Base-by-base conservation (phyloP, 2,113 vertebrate species). In the Triplophysa tibetana region DNA sequence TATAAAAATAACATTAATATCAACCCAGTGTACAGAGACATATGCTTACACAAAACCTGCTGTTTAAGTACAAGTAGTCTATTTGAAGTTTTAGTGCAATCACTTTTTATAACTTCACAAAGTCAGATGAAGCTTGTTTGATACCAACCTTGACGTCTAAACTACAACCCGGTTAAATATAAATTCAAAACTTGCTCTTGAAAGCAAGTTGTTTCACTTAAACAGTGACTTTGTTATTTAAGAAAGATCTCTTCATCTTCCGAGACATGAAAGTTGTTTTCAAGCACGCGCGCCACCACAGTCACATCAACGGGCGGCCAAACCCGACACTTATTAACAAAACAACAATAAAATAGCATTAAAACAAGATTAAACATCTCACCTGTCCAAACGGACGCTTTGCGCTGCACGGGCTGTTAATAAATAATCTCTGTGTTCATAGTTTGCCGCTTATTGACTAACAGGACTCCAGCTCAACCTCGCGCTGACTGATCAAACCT, bases 341-440 rank as follows among this genome's bases (percentile, higher is more conserved):
- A 63, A 10, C 14, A 2, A 19, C 10, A 74, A 26, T 13, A 26
- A 63, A 48, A 50, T 1, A 45, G 38, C 1, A n/a, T 12, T 21
- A 54, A 41, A 38, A 38, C 24, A n/a, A 26, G 1, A 19, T 26
- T 7, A 1, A 50, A 33, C 1, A 0, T 9, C 75, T 83, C 75
- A 85, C 84, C 81, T 70, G 48, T 85, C 50, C 29, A 23, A 23
- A 68, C 58, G 29, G 33, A 45, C 48, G 33, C 50, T 77, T 67
- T 81, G 66, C 60, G 75, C 54, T 43, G 29, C 74, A 54, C 60
- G 38, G 33, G 67, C 82, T 80, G 73, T 29, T 72, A 80, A 63
- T 63, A 81, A 48, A 78, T 19, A 72, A 9, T 78, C 23, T 74
- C 45, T 68, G 41, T 62, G 76, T 48, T 84, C 82, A 81, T 84